Percentiles rank a stretch among this genome's conserved stretches.
Evolutionary conservation across 2,113 vertebrate genomes (phyloP).

Genomic region (Rostratula benghalensis): DNA sequence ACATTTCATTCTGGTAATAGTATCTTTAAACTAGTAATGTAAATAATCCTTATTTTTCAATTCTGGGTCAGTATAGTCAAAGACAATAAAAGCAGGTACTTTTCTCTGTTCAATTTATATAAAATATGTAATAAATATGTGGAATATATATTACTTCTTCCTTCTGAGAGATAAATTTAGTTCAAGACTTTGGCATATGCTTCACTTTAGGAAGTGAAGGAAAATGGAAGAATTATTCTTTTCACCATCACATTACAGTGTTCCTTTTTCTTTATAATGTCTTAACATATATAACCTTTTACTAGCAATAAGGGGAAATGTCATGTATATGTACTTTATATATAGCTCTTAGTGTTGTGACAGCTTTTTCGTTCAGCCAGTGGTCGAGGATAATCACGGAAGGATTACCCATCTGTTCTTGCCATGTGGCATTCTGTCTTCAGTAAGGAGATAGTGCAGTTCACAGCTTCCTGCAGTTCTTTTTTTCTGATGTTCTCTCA

Average conservation of each 20-base stretch:
- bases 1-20: not conserved
- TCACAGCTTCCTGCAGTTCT: constrained; percentile 43
- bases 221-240: constrained; percentile 32
- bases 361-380: constrained; percentile 58
- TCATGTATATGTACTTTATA: not conserved
- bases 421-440: constrained; percentile 59
- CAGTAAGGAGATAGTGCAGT: constrained; percentile 6
- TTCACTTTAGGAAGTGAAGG: not conserved
- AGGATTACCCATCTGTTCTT: constrained; percentile 67
- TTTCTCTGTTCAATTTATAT: not conserved
- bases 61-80: not conserved
- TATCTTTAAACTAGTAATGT: not conserved
- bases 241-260: not conserved
- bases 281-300: constrained; percentile 17
- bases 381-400: constrained; percentile 53
- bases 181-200: not conserved
- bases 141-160: not conserved
- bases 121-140: accelerated
- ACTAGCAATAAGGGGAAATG: not conserved
- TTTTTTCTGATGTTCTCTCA: constrained; percentile 40
- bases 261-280: constrained; percentile 5
- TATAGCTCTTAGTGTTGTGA: not conserved
- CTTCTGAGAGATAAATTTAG: not conserved
- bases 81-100: not conserved
- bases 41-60: not conserved